Percentiles rank a stretch among this genome's conserved stretches.
These are phyloP conservation scores for Smutsia temminckii DNA, from an alignment of 2,797 vertebrate species.

Conservation along the genomic window DNA sequence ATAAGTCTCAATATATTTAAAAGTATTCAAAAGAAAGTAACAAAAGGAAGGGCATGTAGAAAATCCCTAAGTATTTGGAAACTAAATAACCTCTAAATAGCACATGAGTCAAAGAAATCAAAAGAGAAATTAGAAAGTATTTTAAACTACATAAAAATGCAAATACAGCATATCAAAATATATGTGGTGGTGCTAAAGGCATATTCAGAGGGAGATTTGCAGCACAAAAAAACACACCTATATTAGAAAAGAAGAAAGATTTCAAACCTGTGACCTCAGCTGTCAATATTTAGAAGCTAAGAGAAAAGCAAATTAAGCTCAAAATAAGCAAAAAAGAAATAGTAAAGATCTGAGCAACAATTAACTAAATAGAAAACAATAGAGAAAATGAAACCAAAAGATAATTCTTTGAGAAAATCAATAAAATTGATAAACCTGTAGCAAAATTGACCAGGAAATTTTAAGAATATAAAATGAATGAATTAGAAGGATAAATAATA, in stretches of 20 bases:
- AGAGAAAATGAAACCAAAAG: neutral
- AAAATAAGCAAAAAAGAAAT: neutral
- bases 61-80: neutral
- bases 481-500: neutral
- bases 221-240: neutral
- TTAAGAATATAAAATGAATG: neutral
- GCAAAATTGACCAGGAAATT: neutral
- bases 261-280: neutral
- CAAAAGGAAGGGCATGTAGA: neutral
- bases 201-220: neutral
- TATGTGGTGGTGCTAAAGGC: neutral
- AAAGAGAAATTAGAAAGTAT: neutral
- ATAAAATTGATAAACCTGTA: neutral
- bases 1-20: neutral
- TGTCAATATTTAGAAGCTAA: neutral
- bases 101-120: neutral
- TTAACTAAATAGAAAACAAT: neutral
- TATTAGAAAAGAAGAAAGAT: neutral
- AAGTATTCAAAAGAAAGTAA: neutral
- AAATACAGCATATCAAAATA: neutral
- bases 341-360: neutral
- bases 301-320: neutral
- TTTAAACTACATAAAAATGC: constrained; percentile 4
- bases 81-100: neutral
- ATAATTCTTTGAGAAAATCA: neutral